Evolutionary conservation across 1,140 invertebrate species (phyloP), one percentile per base, ranked within the genome.

Genomic region (Sycophaga agraensis): DNA sequence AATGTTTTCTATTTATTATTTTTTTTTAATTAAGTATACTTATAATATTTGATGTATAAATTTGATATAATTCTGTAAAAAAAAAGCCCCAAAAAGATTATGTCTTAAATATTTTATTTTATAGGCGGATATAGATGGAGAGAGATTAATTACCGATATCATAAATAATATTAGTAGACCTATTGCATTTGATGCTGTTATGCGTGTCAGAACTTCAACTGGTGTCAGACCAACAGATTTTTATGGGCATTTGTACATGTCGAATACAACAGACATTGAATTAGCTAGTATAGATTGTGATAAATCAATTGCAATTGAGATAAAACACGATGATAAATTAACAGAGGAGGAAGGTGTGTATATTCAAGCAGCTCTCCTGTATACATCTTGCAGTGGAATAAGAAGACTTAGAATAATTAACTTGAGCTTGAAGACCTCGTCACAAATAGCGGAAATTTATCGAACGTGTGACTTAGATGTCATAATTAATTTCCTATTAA

Each of bases 251-350:
- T 96, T 97, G 80, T 97, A 88, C 77, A 99, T 99, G 96, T 89
- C 94, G 12, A 98, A 98, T 78, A 96, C 96, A 11, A 99, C 94
- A 0, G 97, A 99, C 79, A 91, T 99, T 69, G 96, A 99, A 79
- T 79, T 99, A 64, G 94, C 93, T 57, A 87, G 90, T 57, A 87
- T 99, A 61, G 96, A 97, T 86, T 83, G 84, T 65, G 85, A 89
- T 67, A 90, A 81, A 80, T 89, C 90, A 2, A 83, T 99, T 35
- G 90, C 90, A 46, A 88, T 98, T 35, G 97, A 99, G 83, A 89
- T 99, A 19, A 99, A 98, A 73, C 97, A 99, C 80, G 98, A 99
- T 79, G 98, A 99, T 77, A 99, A 99, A 78, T 75, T 99, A 26
- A 89, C 90, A 8, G 95, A 95, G 59, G 91, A 96, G 65, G 93